Percentiles rank a stretch among this genome's conserved stretches.
Conservation (phyloP, 2,888 invertebrate species). For the Xestia rhomboidea region DNA sequence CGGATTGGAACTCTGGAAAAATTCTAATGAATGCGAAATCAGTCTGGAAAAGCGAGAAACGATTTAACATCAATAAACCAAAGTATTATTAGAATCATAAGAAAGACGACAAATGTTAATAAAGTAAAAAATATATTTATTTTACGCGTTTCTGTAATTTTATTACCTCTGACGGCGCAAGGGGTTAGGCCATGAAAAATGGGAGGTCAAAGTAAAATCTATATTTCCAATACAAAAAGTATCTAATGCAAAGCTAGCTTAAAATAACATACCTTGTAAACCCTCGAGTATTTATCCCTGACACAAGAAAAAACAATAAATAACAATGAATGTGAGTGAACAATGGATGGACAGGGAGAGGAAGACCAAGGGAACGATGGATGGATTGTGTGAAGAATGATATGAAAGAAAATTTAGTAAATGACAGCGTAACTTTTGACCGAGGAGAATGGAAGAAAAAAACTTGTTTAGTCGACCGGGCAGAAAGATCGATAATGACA, state of each 20-base stretch:
- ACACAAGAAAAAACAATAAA: background rate
- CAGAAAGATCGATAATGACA: no score
- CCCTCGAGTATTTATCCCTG: background rate
- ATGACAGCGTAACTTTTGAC: no score
- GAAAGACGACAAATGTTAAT: background rate
- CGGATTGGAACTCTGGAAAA: background rate
- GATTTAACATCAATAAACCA: background rate
- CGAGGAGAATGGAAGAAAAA: no score
- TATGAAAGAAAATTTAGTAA: no score
- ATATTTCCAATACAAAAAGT: background rate
- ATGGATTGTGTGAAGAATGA: no score
- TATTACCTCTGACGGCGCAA: conserved; percentile 19
- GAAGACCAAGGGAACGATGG: no score
- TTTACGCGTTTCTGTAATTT: conserved; percentile 6
- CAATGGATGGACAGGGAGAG: no score
- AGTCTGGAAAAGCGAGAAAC: no score
- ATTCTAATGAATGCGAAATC: background rate
- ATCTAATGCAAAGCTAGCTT: background rate
- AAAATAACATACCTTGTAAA: background rate
- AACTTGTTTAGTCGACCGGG: no score
- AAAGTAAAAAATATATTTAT: conserved; percentile 10
- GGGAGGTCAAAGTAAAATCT: background rate
- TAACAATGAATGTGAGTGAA: no score
- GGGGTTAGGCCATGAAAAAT: background rate
- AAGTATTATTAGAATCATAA: background rate